A percentile compares a stretch with the other conserved stretches of the same genome.
Evolutionary conservation across 2,113 vertebrate genomes (phyloP).

Genomic region (Podilymbus podiceps): DNA sequence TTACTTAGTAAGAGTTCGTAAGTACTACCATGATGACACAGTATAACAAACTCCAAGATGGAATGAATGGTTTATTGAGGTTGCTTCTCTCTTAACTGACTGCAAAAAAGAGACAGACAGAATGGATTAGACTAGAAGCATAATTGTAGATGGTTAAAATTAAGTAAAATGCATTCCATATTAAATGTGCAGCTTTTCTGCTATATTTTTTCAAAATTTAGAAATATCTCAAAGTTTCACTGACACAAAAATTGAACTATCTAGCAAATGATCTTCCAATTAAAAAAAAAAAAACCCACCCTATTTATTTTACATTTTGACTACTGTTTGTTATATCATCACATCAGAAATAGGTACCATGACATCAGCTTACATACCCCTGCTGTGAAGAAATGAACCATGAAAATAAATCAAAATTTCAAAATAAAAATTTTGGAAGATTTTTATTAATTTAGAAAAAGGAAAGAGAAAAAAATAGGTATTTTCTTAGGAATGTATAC

Average conservation of each 20-base stretch:
- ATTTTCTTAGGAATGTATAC: background rate
- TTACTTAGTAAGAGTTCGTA: background rate
- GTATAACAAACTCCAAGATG: background rate
- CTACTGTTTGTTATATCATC: background rate
- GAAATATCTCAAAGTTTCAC: background rate
- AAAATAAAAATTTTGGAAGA: background rate
- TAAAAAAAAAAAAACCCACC: background rate
- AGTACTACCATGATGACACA: background rate
- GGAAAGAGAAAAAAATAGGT: background rate
- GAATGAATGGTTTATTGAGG: background rate
- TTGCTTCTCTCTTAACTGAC: background rate
- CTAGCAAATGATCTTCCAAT: background rate
- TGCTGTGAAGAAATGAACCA: background rate
- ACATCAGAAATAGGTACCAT: background rate
- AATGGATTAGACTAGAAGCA: background rate
- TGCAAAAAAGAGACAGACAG: background rate
- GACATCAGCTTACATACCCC: background rate
- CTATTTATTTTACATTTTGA: background rate
- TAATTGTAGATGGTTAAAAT: background rate
- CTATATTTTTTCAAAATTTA: background rate
- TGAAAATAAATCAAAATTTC: background rate
- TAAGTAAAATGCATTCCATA: background rate
- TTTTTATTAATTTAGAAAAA: background rate
- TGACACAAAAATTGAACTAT: background rate
- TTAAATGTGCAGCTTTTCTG: background rate